Evolutionary conservation across 2,797 vertebrate species (phyloP).

Genomic region (Paramormyrops hopkinsi): DNA sequence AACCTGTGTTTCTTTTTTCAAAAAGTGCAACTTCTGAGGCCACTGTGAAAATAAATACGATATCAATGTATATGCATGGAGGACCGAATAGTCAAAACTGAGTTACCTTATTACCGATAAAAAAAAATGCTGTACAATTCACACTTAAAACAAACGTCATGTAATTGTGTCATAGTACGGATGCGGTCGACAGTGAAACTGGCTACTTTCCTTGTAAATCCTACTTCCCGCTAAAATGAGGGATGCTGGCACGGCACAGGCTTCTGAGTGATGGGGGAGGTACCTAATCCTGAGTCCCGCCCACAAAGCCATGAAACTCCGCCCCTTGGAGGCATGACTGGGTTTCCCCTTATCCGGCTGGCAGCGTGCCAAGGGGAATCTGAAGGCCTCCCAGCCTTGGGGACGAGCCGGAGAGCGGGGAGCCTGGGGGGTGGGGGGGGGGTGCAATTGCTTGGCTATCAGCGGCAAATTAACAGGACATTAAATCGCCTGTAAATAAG

Average conservation of each 20-base stretch:
- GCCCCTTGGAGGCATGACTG: not conserved
- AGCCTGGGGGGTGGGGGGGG: not conserved
- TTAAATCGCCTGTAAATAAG: constrained; percentile 33
- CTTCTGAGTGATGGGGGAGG: not conserved
- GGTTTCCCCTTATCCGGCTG: not conserved
- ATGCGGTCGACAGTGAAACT: not conserved
- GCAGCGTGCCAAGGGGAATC: not conserved
- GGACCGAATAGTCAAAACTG: not conserved
- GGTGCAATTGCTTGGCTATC: constrained; percentile 8
- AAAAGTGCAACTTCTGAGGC: constrained; percentile 18
- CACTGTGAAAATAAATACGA: not conserved
- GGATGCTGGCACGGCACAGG: not conserved
- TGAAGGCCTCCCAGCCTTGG: not conserved
- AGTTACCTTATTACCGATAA: not conserved
- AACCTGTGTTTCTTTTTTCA: constrained; percentile 10
- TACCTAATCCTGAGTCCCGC: not conserved
- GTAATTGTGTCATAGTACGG: not conserved
- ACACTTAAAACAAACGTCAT: not conserved
- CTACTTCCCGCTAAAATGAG: not conserved
- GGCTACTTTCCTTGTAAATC: not conserved
- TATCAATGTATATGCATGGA: not conserved
- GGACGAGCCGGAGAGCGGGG: not conserved
- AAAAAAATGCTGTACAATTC: not conserved
- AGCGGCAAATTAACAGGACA: constrained; percentile 34
- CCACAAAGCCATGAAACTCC: not conserved